phyloP scores from a whole-genome alignment of 2,113 vertebrate genomes.

The Chiloscyllium plagiosum region DNA sequence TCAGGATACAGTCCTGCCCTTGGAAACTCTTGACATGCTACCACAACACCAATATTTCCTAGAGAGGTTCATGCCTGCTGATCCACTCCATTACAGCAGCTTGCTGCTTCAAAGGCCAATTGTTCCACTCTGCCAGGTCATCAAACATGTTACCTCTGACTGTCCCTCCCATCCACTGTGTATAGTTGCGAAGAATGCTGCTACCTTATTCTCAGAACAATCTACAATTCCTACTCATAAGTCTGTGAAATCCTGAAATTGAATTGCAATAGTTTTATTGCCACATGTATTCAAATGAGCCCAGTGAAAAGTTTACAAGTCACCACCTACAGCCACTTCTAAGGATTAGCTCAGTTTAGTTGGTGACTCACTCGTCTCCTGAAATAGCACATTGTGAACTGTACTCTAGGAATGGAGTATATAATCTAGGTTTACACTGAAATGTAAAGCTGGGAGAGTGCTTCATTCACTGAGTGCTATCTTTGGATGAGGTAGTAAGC shows the following conservation, averaged over 20 bases:
- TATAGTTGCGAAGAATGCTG: neutral
- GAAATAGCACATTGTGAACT: neutral
- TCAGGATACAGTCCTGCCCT: neutral
- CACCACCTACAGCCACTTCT: too few relatives aligned
- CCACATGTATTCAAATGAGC: too few relatives aligned
- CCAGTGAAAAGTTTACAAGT: too few relatives aligned
- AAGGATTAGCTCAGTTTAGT: neutral
- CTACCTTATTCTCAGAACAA: neutral
- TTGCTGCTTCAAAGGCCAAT: neutral
- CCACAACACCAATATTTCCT: neutral
- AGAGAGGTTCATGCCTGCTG: neutral
- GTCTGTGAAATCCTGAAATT: neutral
- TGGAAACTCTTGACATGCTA: neutral
- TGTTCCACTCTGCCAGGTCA: neutral
- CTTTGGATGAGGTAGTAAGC: neutral
- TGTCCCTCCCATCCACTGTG: neutral
- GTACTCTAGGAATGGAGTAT: neutral
- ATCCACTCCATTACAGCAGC: neutral
- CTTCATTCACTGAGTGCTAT: neutral
- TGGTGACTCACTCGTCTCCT: neutral
- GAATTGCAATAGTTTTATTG: too few relatives aligned
- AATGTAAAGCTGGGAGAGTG: neutral
- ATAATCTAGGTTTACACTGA: neutral
- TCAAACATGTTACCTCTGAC: neutral
- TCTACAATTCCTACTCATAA: neutral